A percentile compares a stretch with the other conserved stretches of the same genome.
Evolutionary conservation across 2,113 vertebrate species (phyloP).

Genomic region (Eptatretus burgeri): DNA sequence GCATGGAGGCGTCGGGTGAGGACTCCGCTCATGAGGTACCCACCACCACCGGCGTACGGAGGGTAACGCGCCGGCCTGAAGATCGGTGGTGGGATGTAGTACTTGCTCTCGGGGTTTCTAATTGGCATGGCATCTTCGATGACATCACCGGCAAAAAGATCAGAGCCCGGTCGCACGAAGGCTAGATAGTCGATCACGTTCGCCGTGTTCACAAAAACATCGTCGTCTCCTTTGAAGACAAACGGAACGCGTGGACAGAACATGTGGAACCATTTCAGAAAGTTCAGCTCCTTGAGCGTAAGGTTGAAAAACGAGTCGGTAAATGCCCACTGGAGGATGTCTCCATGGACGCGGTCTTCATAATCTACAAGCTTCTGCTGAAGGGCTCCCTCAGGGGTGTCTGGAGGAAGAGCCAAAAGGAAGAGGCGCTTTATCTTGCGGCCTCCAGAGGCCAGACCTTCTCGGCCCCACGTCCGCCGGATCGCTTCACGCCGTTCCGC

Average conservation of each 20-base stretch:
- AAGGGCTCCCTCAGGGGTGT: constrained; percentile 30
- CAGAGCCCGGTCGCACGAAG: constrained; percentile 18
- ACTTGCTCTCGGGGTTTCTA: constrained; percentile 60
- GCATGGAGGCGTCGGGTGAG: constrained; percentile 32
- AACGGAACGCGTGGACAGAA: constrained; percentile 36
- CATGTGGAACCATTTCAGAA: constrained; percentile 64
- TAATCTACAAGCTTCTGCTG: constrained; percentile 68
- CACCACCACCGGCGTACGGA: constrained; percentile 62
- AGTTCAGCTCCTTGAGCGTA: constrained; percentile 79
- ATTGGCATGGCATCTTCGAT: constrained; percentile 50
- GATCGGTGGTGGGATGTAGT: constrained; percentile 43
- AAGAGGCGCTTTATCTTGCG: constrained; percentile 41
- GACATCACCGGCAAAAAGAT: constrained; percentile 57
- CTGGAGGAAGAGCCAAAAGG: constrained; percentile 42
- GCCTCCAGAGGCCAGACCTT: constrained; percentile 20
- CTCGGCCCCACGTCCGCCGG: constrained; percentile 56
- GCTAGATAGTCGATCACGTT: constrained; percentile 57
- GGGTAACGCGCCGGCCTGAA: constrained; percentile 52
- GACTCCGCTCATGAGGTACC: constrained; percentile 47
- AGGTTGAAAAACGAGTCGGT: constrained; percentile 87
- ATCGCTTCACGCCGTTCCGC: constrained; percentile 64
- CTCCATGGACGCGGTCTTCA: constrained; percentile 45
- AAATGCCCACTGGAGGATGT: constrained; percentile 90
- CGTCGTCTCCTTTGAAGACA: constrained; percentile 70
- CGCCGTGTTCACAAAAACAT: constrained; percentile 47